A percentile compares a stretch with the other conserved stretches of the same genome.
Conservation (phyloP, 2,888 invertebrate genomes). For the Chouioia cunea region DNA sequence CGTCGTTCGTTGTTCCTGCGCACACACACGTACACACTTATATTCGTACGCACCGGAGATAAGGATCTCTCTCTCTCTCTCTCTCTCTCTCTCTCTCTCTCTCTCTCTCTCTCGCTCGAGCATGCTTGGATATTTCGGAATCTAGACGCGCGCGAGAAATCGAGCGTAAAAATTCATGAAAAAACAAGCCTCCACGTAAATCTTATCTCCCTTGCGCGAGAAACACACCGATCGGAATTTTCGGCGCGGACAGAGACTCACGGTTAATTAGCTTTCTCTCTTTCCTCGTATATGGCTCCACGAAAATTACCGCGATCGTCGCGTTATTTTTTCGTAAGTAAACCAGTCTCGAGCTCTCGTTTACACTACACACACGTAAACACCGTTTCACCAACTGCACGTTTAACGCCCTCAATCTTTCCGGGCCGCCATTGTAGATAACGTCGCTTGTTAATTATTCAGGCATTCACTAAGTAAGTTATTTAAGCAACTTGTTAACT, state of each 20-base stretch:
- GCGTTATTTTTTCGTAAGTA: constrained; percentile 4
- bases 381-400: constrained; percentile 17
- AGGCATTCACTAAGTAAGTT: constrained; percentile 32
- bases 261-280: no score
- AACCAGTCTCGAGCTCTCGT: constrained; percentile 10
- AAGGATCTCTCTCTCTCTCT: no score
- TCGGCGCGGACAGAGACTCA: no score
- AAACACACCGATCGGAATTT: neutral
- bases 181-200: constrained; percentile 22
- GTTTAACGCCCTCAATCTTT: neutral
- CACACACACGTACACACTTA: no score
- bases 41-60: constrained; percentile 14
- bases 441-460: constrained; percentile 28
- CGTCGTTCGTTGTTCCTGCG: constrained; percentile 12
- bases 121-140: no score
- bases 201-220: constrained; percentile 23
- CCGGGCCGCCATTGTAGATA: neutral
- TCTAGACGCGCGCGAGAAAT: constrained; percentile 27
- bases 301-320: no score
- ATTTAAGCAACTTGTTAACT: constrained; percentile 9
- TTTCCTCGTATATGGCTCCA: no score
- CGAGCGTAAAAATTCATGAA: constrained; percentile 33
- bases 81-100: no score
- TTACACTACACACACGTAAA: constrained; percentile 20
- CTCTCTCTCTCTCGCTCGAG: no score